Evolutionary conservation across 2,888 invertebrate species (phyloP).

Genomic region (Drosophila borealis): DNA sequence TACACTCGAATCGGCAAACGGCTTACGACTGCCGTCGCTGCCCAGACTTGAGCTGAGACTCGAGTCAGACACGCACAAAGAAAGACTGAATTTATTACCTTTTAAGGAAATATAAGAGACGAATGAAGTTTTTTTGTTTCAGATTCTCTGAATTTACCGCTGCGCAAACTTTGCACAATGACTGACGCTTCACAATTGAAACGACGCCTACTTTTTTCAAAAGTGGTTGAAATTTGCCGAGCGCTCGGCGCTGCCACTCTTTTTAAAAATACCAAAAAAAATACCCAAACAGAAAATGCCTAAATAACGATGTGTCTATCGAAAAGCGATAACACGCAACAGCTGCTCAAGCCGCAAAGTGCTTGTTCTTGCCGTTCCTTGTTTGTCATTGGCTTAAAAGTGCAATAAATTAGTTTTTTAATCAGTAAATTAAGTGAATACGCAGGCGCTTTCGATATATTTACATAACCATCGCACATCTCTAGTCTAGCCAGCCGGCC

Average conservation of each 20-base stretch:
- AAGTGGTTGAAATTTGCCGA: slow-evolving; percentile 64
- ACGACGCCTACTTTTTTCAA: slow-evolving; percentile 76
- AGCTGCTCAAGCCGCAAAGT: slow-evolving; percentile 34
- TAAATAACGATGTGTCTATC: slow-evolving; percentile 14
- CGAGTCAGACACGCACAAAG: slow-evolving; percentile 41
- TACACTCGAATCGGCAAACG: slow-evolving; percentile 43
- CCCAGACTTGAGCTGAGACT: slow-evolving; percentile 13
- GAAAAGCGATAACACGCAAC: slow-evolving; percentile 12
- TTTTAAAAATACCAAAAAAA: slow-evolving; percentile 5
- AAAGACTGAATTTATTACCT: slow-evolving; percentile 58
- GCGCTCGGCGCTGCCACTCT: slow-evolving; percentile 35
- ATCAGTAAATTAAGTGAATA: not conserved
- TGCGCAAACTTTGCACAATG: slow-evolving; percentile 64
- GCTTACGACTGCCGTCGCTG: slow-evolving; percentile 12
- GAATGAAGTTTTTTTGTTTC: slow-evolving; percentile 37
- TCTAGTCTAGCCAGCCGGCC: slow-evolving; percentile 31
- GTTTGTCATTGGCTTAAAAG: slow-evolving; percentile 2
- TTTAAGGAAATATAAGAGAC: slow-evolving; percentile 67
- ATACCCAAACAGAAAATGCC: slow-evolving; percentile 4
- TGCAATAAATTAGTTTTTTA: slow-evolving; percentile 27
- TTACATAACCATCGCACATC: slow-evolving; percentile 27
- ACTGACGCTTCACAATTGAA: slow-evolving; percentile 67
- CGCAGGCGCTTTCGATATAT: slow-evolving; percentile 20
- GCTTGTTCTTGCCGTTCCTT: slow-evolving; percentile 9
- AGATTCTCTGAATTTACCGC: slow-evolving; percentile 49